Percentiles rank a stretch among this genome's conserved stretches.
Conservation (phyloP, 2,797 vertebrate genomes). For the Silurus lanzhouensis region DNA sequence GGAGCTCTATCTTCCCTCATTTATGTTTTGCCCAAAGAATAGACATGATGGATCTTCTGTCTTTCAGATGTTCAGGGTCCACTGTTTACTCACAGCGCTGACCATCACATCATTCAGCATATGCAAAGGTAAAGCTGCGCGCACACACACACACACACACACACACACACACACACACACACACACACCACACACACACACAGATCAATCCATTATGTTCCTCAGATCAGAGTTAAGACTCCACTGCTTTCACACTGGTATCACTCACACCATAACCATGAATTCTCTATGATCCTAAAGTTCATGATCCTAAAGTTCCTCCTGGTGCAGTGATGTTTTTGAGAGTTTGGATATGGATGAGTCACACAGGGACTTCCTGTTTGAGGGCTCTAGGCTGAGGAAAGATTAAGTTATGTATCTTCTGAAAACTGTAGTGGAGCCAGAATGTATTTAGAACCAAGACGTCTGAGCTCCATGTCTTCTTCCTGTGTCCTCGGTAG, state of each 20-base stretch:
- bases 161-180: conserved; percentile 24
- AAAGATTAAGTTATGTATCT: not conserved
- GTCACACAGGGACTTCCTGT: not conserved
- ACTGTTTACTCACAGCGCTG: not conserved
- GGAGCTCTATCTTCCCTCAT: not conserved
- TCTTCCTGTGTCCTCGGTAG: no score
- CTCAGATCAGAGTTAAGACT: not conserved
- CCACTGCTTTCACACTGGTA: not conserved
- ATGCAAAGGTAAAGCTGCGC: conserved; percentile 4
- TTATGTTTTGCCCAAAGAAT: not conserved
- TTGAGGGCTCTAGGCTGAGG: not conserved
- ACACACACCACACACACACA: conserved; percentile 7
- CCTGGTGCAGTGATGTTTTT: not conserved
- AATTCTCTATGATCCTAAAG: not conserved
- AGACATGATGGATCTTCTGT: not conserved
- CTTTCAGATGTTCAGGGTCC: conserved; percentile 6
- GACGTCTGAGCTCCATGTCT: no score
- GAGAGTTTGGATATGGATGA: not conserved
- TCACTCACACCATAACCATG: not conserved
- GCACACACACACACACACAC: not conserved
- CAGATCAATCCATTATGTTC: not conserved
- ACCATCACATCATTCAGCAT: not conserved
- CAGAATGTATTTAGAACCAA: not conserved
- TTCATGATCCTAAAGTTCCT: not conserved
- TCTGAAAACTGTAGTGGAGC: not conserved